Base-by-base conservation (phyloP, 2,888 invertebrate genomes). In the Morpho deidamia region DNA sequence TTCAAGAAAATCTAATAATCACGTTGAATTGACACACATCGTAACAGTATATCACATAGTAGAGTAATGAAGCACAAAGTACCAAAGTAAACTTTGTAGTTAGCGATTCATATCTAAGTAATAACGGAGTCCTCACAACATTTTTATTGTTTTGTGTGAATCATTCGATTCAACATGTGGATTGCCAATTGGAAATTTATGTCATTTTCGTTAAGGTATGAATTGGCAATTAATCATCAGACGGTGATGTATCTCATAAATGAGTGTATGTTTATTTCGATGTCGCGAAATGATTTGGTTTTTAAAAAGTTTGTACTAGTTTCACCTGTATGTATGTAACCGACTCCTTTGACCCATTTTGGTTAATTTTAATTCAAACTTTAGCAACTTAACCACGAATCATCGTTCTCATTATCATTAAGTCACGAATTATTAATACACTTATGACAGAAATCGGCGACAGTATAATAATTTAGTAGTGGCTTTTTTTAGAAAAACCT, bases 41-140 rank as follows among this genome's bases (percentile, higher is more conserved):
- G 32, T 45, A 35, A 12, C 37, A 12, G 4, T 42, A 39, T 42
- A 11, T 10, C 32, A 11, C 43, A 47, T 58, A 57, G 44, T 56
- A 60, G 60, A 51, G 45, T 54, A 52, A 57, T 44, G 14, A 54
- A 39, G 38, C 23, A 47, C 42, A 45, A 51, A 56, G 50, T 47
- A 47, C 37, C 41, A 39, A 40, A 50, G 58, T 46, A 55, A 55
- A 58, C 55, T 47, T 42, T 50, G 48, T 53, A 42, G 12, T 58
- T 59, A 59, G 56, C 55, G 11, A 11, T 45, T 42, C 43, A n/a
- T 44, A 52, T 53, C 50, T 56, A 60, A 52, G 10, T 55, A 33
- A 35, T 55, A 53, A 55, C 51, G 58, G 53, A 41, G 53, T 44
- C 40, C 42, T 51, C 53, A 40, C 45, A 51, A 45, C 14, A 53